A percentile compares a stretch with the other conserved stretches of the same genome.
Conservation (phyloP, 2,113 vertebrate species). For the Azemiops feae region DNA sequence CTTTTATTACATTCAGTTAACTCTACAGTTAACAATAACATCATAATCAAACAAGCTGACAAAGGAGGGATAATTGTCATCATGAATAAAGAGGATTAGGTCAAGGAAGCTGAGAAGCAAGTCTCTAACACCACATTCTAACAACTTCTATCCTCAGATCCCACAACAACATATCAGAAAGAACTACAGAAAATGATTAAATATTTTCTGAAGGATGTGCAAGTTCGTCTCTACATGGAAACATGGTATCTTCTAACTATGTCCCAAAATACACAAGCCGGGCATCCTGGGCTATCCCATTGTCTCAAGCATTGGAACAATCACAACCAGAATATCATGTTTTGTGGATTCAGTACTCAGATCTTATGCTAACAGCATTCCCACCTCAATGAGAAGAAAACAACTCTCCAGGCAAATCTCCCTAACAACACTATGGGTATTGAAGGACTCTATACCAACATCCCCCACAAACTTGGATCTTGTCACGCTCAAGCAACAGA, state of each 20-base stretch:
- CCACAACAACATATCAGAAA: neutral
- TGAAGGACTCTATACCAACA: neutral
- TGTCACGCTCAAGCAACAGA: neutral
- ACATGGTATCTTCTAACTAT: neutral
- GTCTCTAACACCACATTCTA: neutral
- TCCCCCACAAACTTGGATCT: neutral
- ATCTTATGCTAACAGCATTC: neutral
- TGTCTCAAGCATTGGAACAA: neutral
- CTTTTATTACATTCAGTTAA: neutral
- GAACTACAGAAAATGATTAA: neutral
- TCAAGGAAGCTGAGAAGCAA: neutral
- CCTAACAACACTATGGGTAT: neutral
- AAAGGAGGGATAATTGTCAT: neutral
- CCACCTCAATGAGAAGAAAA: neutral
- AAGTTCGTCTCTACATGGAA: neutral
- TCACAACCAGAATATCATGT: neutral
- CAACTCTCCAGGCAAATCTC: neutral
- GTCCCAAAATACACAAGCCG: neutral
- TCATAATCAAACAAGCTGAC: neutral
- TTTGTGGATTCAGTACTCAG: neutral
- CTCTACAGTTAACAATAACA: neutral
- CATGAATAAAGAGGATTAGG: neutral
- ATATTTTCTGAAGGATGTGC: neutral
- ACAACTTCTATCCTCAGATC: neutral
- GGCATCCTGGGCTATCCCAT: neutral